These are phyloP conservation scores for Drosophila lacicola DNA, from an alignment of 2,888 invertebrate genomes.

Conservation along the genomic window DNA sequence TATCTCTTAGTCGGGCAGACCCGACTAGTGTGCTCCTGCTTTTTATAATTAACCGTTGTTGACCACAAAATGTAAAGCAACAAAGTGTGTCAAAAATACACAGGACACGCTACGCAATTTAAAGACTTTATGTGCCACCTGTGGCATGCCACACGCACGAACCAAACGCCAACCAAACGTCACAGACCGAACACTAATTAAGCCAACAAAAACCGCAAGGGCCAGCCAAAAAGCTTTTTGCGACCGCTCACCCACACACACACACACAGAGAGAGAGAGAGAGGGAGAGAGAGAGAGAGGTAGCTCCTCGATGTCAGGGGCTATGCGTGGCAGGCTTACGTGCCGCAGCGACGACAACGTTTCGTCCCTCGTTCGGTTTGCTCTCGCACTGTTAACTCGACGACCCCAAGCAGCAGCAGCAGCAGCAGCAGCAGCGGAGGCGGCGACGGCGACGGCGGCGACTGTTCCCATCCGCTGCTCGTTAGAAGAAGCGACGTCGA, in stretches of 20 bases:
- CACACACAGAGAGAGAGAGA: no score
- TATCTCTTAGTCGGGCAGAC: no score
- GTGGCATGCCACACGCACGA: slow-evolving; percentile 10
- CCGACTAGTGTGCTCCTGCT: no score
- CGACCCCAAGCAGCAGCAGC: slow-evolving; percentile 22
- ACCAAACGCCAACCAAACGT: not conserved
- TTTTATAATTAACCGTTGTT: no score
- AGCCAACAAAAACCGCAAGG: slow-evolving; percentile 28
- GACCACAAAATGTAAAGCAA: no score
- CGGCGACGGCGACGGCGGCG: slow-evolving; percentile 17
- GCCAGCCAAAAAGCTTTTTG: slow-evolving; percentile 14
- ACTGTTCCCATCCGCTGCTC: slow-evolving; percentile 67
- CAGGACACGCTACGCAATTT: not conserved
- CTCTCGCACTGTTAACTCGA: slow-evolving; percentile 28
- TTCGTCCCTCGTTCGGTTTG: slow-evolving; percentile 24
- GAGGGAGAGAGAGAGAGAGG: not conserved
- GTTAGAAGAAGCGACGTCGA: slow-evolving; percentile 68
- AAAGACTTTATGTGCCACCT: slow-evolving; percentile 2
- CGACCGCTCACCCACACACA: slow-evolving; percentile 18
- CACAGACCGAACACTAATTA: slow-evolving; percentile 38
- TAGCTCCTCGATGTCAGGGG: slow-evolving; percentile 28
- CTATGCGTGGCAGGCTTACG: slow-evolving; percentile 70
- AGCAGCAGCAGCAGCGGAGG: slow-evolving; percentile 14
- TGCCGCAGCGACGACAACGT: slow-evolving; percentile 21
- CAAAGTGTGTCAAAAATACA: slow-evolving; percentile 1